These are phyloP conservation scores for Neopelma chrysocephalum DNA, from an alignment of 2,797 vertebrate species.

Conservation along the genomic window DNA sequence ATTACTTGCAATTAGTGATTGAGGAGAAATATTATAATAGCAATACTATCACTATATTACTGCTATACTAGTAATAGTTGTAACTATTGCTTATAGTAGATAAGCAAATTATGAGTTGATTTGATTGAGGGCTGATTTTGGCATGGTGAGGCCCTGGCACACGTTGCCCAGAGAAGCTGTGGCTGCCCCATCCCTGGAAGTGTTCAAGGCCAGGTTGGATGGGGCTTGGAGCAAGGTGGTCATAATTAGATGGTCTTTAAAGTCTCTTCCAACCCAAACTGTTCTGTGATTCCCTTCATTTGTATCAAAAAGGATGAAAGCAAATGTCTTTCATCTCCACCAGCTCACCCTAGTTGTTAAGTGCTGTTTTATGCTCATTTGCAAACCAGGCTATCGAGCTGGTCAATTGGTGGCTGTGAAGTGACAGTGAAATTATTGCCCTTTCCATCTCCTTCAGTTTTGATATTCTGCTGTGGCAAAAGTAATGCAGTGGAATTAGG, in stretches of 20 bases:
- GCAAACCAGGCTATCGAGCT: not conserved
- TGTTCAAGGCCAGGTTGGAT: fast-evolving
- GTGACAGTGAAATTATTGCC: not conserved
- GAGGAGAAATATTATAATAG: not conserved
- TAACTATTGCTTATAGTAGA: not conserved
- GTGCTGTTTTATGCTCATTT: not conserved
- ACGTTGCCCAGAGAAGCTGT: fast-evolving
- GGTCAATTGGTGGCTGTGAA: not conserved
- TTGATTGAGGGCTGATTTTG: not conserved
- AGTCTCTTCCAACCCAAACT: not conserved
- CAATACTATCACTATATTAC: not conserved
- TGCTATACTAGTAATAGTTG: not conserved
- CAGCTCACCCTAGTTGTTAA: not conserved
- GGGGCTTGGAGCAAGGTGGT: not conserved
- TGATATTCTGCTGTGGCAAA: not conserved
- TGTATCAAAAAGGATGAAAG: not conserved
- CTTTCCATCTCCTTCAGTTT: not conserved
- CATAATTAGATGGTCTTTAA: not conserved
- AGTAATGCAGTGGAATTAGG: not conserved
- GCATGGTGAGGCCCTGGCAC: fast-evolving
- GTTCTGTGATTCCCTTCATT: not conserved
- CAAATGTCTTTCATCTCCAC: not conserved
- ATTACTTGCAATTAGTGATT: not conserved
- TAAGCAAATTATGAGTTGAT: not conserved
- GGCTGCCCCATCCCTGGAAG: not conserved